Conservation (phyloP, 2,888 invertebrate genomes). For the Poecilobothrus nobilitatus region DNA sequence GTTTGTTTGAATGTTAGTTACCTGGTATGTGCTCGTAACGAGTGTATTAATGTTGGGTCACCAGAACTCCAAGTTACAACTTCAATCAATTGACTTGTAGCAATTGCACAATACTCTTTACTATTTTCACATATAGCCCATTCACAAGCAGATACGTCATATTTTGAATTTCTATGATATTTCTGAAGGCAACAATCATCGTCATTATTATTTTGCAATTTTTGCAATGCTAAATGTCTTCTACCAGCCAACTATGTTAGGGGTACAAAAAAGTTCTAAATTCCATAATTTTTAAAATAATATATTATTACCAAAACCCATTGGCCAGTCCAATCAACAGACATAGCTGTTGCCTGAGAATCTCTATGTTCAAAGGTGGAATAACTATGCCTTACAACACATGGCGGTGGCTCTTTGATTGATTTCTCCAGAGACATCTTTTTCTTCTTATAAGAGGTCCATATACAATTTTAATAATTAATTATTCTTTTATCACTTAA, state of each 20-base stretch:
- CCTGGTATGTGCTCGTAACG: conserved; percentile 66
- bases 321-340: conserved; percentile 76
- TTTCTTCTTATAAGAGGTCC: not conserved
- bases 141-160: conserved; percentile 86
- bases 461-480: too few relatives aligned
- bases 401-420: conserved; percentile 31
- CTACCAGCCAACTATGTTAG: conserved; percentile 26
- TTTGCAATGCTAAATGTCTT: conserved; percentile 66
- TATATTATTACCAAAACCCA: conserved; percentile 75
- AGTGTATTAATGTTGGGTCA: conserved; percentile 63
- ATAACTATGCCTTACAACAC: conserved; percentile 36
- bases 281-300: not conserved
- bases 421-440: conserved; percentile 34
- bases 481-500: too few relatives aligned
- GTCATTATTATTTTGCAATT: conserved; percentile 54
- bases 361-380: conserved; percentile 65
- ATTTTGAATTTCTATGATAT: conserved; percentile 81
- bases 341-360: conserved; percentile 86
- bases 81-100: conserved; percentile 78
- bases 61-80: conserved; percentile 70
- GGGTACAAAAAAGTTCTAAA: not conserved
- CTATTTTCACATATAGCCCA: conserved; percentile 78
- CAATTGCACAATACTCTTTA: conserved; percentile 76
- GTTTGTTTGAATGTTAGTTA: not conserved
- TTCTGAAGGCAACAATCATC: conserved; percentile 55